Evolutionary conservation across 2,888 invertebrate species (phyloP).

Genomic region (Rhorus exstirpatorius): DNA sequence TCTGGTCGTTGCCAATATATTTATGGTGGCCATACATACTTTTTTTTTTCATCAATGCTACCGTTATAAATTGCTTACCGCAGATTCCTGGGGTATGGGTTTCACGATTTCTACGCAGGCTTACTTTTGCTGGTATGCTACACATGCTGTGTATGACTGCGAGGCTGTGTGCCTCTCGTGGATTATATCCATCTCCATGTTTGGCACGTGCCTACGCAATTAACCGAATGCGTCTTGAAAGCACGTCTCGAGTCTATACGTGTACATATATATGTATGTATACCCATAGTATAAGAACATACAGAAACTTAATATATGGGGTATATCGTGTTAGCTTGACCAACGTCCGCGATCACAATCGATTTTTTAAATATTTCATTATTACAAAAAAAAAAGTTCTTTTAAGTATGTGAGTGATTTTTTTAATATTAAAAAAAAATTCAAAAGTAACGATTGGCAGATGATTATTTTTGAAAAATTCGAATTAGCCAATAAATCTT

Average conservation of each 20-base stretch:
- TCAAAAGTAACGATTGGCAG: too few relatives aligned
- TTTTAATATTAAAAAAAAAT: too few relatives aligned
- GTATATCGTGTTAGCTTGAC: neutral
- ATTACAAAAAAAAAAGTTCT: too few relatives aligned
- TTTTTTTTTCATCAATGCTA: constrained; percentile 23
- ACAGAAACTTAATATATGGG: neutral
- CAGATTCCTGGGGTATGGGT: constrained; percentile 50
- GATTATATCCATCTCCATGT: constrained; percentile 73
- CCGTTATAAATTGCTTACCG: constrained; percentile 59
- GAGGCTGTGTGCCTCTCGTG: constrained; percentile 53
- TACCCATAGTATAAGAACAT: constrained; percentile 15
- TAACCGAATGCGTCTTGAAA: constrained; percentile 45
- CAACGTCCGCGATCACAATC: neutral
- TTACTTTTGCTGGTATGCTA: constrained; percentile 51
- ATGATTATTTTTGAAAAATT: too few relatives aligned
- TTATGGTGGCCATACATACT: constrained; percentile 22
- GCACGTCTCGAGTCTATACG: constrained; percentile 19
- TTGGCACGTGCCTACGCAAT: constrained; percentile 75
- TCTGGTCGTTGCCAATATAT: constrained; percentile 35
- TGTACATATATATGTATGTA: neutral
- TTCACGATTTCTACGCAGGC: constrained; percentile 40
- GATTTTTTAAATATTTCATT: too few relatives aligned
- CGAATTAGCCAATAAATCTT: neutral
- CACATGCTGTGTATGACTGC: constrained; percentile 38
- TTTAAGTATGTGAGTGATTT: too few relatives aligned